Percentiles rank a stretch among this genome's conserved stretches.
Evolutionary conservation across 2,888 invertebrate species (phyloP).

Genomic region (Drosophila engyochracea): DNA sequence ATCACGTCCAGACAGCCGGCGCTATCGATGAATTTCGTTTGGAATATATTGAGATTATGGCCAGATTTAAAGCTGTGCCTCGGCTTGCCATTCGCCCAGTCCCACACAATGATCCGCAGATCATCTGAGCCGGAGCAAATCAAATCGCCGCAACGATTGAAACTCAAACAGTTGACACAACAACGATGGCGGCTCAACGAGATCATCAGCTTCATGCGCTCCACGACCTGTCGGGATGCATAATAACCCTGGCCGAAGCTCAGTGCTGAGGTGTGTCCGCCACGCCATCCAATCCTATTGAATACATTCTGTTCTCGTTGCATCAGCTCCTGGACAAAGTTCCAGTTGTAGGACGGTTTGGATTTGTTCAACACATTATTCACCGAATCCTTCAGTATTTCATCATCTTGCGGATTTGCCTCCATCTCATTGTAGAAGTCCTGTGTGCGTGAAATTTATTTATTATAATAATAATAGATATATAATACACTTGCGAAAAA

Average conservation of each 20-base stretch:
- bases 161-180: slow-evolving; percentile 97
- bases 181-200: slow-evolving; percentile 92
- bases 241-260: slow-evolving; percentile 85
- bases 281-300: slow-evolving; percentile 73
- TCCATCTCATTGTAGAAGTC: slow-evolving; percentile 46
- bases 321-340: slow-evolving; percentile 74
- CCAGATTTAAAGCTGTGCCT: slow-evolving; percentile 91
- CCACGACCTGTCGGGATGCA: slow-evolving; percentile 92
- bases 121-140: slow-evolving; percentile 97
- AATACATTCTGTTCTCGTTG: slow-evolving; percentile 75
- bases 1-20: slow-evolving; percentile 92
- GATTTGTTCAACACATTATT: slow-evolving; percentile 72
- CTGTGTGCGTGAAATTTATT: slow-evolving; percentile 5
- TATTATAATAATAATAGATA: background rate
- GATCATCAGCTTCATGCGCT: slow-evolving; percentile 92
- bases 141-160: slow-evolving; percentile 90
- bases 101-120: slow-evolving; percentile 94
- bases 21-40: slow-evolving; percentile 93
- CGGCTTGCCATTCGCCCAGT: slow-evolving; percentile 92
- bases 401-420: slow-evolving; percentile 25
- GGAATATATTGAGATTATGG: slow-evolving; percentile 95
- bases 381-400: slow-evolving; percentile 42
- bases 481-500: background rate
- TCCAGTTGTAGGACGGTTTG: slow-evolving; percentile 81
- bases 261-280: slow-evolving; percentile 60